Evolutionary conservation across 2,113 vertebrate species (phyloP).

Genomic region (Triplophysa dalaica): DNA sequence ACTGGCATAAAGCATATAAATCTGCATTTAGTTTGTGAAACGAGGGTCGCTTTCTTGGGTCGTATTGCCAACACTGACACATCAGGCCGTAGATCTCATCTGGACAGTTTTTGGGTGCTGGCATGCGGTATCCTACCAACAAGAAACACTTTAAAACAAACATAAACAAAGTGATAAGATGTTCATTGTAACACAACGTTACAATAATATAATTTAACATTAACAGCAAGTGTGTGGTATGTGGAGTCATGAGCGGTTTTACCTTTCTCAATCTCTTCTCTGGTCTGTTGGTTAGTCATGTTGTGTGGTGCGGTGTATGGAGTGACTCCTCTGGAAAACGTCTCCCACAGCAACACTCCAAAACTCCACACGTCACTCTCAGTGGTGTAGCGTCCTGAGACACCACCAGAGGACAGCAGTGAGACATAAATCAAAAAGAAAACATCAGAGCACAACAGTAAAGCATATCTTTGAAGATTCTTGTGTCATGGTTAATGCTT

Average conservation of each 20-base stretch:
- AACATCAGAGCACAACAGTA: neutral
- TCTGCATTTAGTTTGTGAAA: slow-evolving; percentile 80
- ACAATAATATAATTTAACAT: neutral
- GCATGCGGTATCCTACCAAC: slow-evolving; percentile 82
- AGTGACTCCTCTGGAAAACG: slow-evolving; percentile 84
- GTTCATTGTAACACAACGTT: neutral
- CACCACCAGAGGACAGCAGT: slow-evolving; percentile 67
- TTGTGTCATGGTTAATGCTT: neutral
- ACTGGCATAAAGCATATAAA: slow-evolving; percentile 75
- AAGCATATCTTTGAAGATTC: too few species aligned
- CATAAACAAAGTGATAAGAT: neutral
- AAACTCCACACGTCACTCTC: slow-evolving; percentile 97
- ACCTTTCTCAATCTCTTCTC: slow-evolving; percentile 90
- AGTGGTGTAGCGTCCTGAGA: slow-evolving; percentile 86
- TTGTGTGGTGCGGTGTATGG: slow-evolving; percentile 76
- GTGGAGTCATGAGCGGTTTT: slow-evolving; percentile 16
- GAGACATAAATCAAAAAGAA: slow-evolving; percentile 19
- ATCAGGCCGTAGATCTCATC: slow-evolving; percentile 85
- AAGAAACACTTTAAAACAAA: neutral
- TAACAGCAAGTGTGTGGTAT: neutral
- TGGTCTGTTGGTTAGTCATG: slow-evolving; percentile 90
- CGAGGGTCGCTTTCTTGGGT: slow-evolving; percentile 79
- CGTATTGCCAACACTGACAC: slow-evolving; percentile 89
- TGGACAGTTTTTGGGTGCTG: slow-evolving; percentile 79
- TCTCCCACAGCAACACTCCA: slow-evolving; percentile 91